These are phyloP conservation scores for Drosophila azteca DNA, from an alignment of 1,140 invertebrate genomes.

Conservation along the genomic window DNA sequence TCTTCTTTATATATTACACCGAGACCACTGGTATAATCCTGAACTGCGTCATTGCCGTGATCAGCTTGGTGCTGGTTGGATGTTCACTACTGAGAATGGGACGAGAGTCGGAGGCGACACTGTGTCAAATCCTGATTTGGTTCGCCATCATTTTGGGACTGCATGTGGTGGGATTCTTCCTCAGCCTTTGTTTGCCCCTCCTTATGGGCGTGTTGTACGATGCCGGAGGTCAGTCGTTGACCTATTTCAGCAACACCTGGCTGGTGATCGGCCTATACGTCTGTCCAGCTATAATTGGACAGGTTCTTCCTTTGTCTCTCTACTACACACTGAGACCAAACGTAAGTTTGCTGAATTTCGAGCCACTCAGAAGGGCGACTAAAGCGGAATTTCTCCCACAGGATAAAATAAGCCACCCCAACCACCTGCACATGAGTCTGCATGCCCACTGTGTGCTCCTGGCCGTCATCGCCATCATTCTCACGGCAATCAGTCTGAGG, in stretches of 20 bases:
- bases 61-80: conserved; percentile 83
- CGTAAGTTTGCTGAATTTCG: conserved; percentile 38
- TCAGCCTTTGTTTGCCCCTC: conserved; percentile 84
- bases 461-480: conserved; percentile 55
- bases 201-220: conserved; percentile 84
- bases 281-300: conserved; percentile 84
- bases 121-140: conserved; percentile 46
- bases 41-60: conserved; percentile 85
- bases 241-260: conserved; percentile 89
- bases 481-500: conserved; percentile 61
- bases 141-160: conserved; percentile 61
- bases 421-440: conserved; percentile 69
- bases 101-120: conserved; percentile 38
- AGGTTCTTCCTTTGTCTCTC: conserved; percentile 67
- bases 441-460: conserved; percentile 71
- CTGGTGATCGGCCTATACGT: conserved; percentile 86
- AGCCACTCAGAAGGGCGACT: conserved; percentile 54
- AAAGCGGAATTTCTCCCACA: background rate
- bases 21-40: conserved; percentile 85
- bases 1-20: conserved; percentile 88
- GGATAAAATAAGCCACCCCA: conserved; percentile 61
- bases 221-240: conserved; percentile 85
- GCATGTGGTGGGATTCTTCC: conserved; percentile 62
- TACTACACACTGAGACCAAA: conserved; percentile 83
- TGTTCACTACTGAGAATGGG: conserved; percentile 66